phyloP scores from a whole-genome alignment of 2,113 vertebrate genomes.

The Saimiri boliviensis region DNA sequence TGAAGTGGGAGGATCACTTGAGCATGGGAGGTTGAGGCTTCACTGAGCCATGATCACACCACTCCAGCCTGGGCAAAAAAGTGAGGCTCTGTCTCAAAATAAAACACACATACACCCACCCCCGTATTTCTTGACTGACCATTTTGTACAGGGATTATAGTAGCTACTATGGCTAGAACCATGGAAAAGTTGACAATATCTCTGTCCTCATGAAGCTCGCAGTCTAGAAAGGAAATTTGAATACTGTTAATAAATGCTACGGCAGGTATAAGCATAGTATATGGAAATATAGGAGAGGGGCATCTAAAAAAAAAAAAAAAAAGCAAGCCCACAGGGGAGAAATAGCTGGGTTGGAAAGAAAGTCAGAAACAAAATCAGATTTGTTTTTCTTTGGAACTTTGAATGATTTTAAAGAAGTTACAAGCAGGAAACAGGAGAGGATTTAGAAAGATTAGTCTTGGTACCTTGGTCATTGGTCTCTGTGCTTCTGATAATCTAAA shows the following conservation, averaged over 20 bases:
- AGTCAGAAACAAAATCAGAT: constrained; percentile 11
- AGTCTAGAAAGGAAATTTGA: background rate
- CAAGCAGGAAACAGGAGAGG: background rate
- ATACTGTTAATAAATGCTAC: background rate
- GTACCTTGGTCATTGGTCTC: background rate
- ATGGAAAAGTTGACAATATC: background rate
- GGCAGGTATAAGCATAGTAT: background rate
- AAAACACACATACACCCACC: too few relatives aligned
- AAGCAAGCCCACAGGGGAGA: background rate
- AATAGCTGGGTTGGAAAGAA: background rate
- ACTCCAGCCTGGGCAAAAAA: too few relatives aligned
- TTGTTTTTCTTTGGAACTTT: background rate
- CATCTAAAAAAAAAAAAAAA: background rate
- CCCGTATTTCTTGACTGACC: background rate
- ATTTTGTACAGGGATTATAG: background rate
- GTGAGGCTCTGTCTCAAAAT: too few relatives aligned
- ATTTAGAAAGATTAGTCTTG: background rate
- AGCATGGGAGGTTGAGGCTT: too few relatives aligned
- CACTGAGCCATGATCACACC: too few relatives aligned
- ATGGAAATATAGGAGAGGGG: background rate
- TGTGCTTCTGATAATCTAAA: background rate
- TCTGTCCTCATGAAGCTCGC: background rate
- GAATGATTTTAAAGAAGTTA: background rate
- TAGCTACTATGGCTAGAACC: background rate
- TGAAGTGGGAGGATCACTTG: too few relatives aligned